These are phyloP conservation scores for Reinhardtius hippoglossoides DNA, from an alignment of 2,113 vertebrate genomes.

Conservation along the genomic window DNA sequence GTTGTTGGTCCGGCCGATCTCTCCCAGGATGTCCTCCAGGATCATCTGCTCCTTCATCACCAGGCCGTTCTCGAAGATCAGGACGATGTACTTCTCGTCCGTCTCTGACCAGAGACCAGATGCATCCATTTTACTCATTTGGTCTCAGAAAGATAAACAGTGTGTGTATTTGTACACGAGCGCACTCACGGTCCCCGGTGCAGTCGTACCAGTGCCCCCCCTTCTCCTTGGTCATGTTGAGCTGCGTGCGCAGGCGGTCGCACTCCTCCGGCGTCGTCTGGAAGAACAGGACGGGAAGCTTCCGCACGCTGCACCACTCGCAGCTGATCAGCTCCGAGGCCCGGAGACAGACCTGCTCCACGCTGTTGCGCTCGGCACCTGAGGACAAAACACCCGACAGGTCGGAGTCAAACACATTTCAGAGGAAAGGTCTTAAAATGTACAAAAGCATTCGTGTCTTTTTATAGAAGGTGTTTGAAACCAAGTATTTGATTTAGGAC, in stretches of 20 bases:
- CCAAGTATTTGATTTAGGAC: too few species aligned
- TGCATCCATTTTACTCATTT: not conserved
- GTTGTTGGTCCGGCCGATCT: constrained; percentile 88
- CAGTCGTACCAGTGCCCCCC: constrained; percentile 91
- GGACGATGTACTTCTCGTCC: constrained; percentile 94
- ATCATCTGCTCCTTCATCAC: constrained; percentile 86
- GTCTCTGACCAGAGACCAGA: constrained; percentile 78
- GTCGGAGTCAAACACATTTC: too few species aligned
- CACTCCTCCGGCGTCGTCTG: constrained; percentile 88
- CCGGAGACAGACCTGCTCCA: constrained; percentile 85
- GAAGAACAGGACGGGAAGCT: constrained; percentile 94
- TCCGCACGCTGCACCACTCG: constrained; percentile 94
- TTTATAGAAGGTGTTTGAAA: too few species aligned
- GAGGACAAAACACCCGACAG: not conserved
- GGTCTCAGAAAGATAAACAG: not conserved
- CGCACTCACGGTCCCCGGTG: constrained; percentile 85
- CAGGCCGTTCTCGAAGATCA: constrained; percentile 95
- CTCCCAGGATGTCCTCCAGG: constrained; percentile 92
- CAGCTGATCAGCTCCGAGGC: constrained; percentile 93
- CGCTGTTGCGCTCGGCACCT: constrained; percentile 63
- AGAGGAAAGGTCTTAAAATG: too few species aligned
- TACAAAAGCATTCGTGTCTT: too few species aligned
- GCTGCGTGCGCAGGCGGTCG: constrained; percentile 86
- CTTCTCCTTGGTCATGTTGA: constrained; percentile 86
- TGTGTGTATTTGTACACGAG: constrained; percentile 31